Evolutionary conservation across 2,888 invertebrate genomes (phyloP).

Genomic region (Pristionchus maxplancki): DNA sequence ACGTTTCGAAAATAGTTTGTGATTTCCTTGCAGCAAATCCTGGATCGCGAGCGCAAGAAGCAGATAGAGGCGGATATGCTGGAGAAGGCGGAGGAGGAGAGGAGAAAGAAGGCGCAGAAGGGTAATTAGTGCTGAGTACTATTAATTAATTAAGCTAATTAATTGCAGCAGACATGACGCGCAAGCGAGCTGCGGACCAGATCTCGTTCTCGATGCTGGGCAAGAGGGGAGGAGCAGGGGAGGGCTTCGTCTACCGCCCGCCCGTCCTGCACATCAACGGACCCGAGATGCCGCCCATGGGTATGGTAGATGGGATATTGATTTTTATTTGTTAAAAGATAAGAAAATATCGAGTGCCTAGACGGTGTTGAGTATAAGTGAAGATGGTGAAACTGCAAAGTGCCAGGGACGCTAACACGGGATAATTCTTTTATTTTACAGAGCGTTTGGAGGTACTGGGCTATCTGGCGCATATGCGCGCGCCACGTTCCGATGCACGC

Average conservation of each 20-base stretch:
- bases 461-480: slow-evolving; percentile 60
- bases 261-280: slow-evolving; percentile 61
- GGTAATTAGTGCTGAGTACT: slow-evolving; percentile 52
- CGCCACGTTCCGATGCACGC: slow-evolving; percentile 58
- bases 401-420: no score
- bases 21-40: slow-evolving; percentile 62
- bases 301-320: slow-evolving; percentile 81
- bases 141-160: neutral
- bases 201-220: slow-evolving; percentile 59
- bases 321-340: slow-evolving; percentile 84
- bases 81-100: slow-evolving; percentile 74
- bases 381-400: neutral
- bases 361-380: no score
- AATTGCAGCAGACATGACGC: slow-evolving; percentile 53
- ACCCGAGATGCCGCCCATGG: slow-evolving; percentile 57
- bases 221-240: slow-evolving; percentile 20
- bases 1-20: neutral
- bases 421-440: no score
- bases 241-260: slow-evolving; percentile 24
- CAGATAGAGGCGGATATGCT: slow-evolving; percentile 79
- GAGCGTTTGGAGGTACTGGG: slow-evolving; percentile 81
- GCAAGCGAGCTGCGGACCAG: slow-evolving; percentile 61
- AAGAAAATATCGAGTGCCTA: no score
- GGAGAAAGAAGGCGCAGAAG: slow-evolving; percentile 84
- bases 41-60: slow-evolving; percentile 84